phyloP scores from a whole-genome alignment of 2,888 invertebrate genomes.

The Galeopsomyia nigrocyanea region DNA sequence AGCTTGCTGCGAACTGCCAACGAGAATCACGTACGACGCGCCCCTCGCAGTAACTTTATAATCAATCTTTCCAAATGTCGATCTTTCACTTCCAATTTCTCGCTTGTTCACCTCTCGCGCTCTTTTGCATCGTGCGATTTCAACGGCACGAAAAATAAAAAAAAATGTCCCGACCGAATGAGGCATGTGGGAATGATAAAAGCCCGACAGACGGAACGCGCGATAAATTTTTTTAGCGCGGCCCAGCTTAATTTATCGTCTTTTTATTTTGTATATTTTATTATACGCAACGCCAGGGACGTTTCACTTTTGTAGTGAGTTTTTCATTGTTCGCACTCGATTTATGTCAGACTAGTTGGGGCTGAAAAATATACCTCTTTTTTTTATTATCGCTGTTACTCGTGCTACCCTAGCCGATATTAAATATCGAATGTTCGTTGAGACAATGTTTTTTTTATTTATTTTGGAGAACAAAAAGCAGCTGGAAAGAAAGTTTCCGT shows the following conservation, averaged over 20 bases:
- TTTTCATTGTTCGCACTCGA: too few species aligned
- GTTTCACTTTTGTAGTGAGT: too few species aligned
- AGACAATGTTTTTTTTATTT: too few species aligned
- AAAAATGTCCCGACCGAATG: neutral
- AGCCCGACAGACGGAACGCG: neutral
- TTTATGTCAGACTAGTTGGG: too few species aligned
- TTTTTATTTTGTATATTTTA: too few species aligned
- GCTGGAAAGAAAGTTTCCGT: neutral
- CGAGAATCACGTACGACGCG: slow-evolving; percentile 23
- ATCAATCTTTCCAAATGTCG: slow-evolving; percentile 32
- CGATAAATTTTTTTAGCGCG: neutral
- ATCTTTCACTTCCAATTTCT: neutral
- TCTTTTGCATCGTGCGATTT: neutral
- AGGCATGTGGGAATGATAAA: neutral
- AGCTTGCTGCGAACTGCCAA: neutral
- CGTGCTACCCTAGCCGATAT: too few species aligned
- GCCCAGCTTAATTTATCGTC: too few species aligned
- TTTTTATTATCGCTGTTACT: too few species aligned
- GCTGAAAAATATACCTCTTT: too few species aligned
- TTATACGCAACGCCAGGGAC: too few species aligned
- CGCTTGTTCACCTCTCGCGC: too few species aligned
- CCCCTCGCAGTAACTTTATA: slow-evolving; percentile 15
- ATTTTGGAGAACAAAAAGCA: neutral
- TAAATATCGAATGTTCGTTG: too few species aligned
- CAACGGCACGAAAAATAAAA: neutral